A percentile compares a stretch with the other conserved stretches of the same genome.
Conservation (phyloP, 2,888 invertebrate species). For the Phaonia tiefii region DNA sequence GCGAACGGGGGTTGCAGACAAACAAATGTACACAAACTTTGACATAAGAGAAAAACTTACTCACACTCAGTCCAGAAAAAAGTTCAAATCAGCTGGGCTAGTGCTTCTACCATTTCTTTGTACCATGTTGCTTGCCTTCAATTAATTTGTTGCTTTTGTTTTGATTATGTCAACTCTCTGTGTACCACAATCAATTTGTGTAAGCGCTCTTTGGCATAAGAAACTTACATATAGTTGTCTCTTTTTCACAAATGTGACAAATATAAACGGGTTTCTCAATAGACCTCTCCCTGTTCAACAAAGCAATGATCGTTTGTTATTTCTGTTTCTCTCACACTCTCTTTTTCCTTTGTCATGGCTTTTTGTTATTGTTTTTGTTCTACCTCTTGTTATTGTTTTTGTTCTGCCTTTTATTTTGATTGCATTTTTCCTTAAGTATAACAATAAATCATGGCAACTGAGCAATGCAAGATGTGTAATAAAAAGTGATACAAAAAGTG, state of each 20-base stretch:
- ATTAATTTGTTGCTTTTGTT: too few species aligned
- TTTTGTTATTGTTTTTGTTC: slow-evolving; percentile 4
- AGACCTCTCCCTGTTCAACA: background rate
- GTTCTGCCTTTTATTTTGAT: slow-evolving; percentile 40
- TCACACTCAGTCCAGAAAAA: too few species aligned
- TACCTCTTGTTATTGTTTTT: slow-evolving; percentile 10
- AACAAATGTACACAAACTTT: too few species aligned
- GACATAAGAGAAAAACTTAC: too few species aligned
- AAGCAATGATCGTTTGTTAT: background rate
- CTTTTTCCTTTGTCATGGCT: background rate
- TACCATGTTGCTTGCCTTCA: too few species aligned
- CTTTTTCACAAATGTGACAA: slow-evolving; percentile 18
- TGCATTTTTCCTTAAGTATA: slow-evolving; percentile 26
- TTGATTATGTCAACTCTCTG: background rate
- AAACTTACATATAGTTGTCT: background rate
- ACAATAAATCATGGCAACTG: slow-evolving; percentile 32
- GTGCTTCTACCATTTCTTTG: too few species aligned
- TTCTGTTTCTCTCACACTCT: background rate
- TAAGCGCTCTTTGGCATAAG: background rate
- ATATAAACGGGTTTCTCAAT: too few species aligned
- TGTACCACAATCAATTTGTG: slow-evolving; percentile 20
- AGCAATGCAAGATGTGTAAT: background rate
- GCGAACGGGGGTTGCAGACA: too few species aligned
- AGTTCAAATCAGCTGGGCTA: too few species aligned
- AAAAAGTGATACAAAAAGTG: slow-evolving; percentile 7